Percentiles rank a stretch among this genome's conserved stretches.
phyloP scores from a whole-genome alignment of 2,888 invertebrate species.

The Sarcophaga caerulescens region DNA sequence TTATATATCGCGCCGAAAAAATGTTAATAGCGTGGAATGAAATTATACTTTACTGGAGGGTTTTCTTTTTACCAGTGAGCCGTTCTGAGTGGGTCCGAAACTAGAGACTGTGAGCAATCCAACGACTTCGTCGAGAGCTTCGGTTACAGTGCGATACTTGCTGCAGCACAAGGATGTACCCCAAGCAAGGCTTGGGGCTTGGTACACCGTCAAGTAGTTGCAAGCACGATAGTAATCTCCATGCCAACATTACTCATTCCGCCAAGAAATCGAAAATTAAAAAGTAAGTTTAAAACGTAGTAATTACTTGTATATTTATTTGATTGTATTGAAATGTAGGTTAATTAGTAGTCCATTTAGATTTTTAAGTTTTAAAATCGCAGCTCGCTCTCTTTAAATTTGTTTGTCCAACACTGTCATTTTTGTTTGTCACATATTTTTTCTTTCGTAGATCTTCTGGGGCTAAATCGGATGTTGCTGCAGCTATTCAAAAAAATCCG shows the following conservation, averaged over 20 bases:
- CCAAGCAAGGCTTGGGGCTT: too few species aligned
- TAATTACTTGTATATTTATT: neutral
- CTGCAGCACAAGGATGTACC: constrained; percentile 81
- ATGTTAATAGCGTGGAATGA: constrained; percentile 91
- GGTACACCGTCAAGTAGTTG: too few species aligned
- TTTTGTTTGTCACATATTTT: constrained; percentile 61
- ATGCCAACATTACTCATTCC: too few species aligned
- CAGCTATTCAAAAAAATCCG: constrained; percentile 81
- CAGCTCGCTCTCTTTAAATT: constrained; percentile 64
- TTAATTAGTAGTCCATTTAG: too few species aligned
- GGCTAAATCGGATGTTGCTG: constrained; percentile 53
- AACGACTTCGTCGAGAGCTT: constrained; percentile 75
- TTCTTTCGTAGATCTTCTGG: constrained; percentile 60
- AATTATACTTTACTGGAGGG: constrained; percentile 82
- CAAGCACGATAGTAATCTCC: too few species aligned
- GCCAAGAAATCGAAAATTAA: constrained; percentile 55
- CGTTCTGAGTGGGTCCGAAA: constrained; percentile 88
- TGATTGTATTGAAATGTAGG: neutral
- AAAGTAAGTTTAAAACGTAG: constrained; percentile 39
- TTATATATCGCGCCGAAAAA: constrained; percentile 90
- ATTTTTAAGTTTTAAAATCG: constrained; percentile 13
- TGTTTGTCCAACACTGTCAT: constrained; percentile 36
- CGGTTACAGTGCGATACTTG: constrained; percentile 59
- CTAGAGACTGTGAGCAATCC: constrained; percentile 89
- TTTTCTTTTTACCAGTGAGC: constrained; percentile 91